Evolutionary conservation across 2,797 vertebrate genomes (phyloP).

Genomic region (Sebastes vulpes): DNA sequence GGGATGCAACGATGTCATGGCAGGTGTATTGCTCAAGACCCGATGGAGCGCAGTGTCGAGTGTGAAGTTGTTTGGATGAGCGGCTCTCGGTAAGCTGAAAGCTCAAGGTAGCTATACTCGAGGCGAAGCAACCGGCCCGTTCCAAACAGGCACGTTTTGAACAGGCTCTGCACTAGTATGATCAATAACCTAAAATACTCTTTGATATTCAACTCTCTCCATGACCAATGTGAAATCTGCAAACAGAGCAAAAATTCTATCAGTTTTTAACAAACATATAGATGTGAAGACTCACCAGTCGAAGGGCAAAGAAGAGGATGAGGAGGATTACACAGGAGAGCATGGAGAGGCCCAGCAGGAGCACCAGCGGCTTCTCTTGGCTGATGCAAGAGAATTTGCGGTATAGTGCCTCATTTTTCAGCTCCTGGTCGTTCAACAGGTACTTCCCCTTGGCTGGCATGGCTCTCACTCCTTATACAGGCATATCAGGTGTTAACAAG

Average conservation of each 20-base stretch:
- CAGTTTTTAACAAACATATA: neutral
- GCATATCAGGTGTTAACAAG: slow-evolving; percentile 51
- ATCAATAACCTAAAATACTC: neutral
- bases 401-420: slow-evolving; percentile 90
- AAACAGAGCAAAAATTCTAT: neutral
- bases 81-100: neutral
- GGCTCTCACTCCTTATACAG: slow-evolving; percentile 56
- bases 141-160: neutral
- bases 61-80: neutral
- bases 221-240: neutral
- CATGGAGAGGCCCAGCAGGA: slow-evolving; percentile 90
- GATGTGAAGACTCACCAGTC: slow-evolving; percentile 85
- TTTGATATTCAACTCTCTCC: neutral
- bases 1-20: neutral
- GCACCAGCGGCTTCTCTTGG: slow-evolving; percentile 92
- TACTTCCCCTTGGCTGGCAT: slow-evolving; percentile 98
- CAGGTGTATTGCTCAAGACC: neutral
- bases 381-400: slow-evolving; percentile 94
- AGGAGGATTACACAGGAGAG: slow-evolving; percentile 87
- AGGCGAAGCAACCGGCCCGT: neutral
- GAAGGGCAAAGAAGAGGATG: slow-evolving; percentile 83
- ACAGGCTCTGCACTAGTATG: neutral
- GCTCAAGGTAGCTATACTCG: neutral
- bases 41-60: neutral
- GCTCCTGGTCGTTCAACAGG: slow-evolving; percentile 91